These are phyloP conservation scores for Empis stercorea DNA, from an alignment of 2,888 invertebrate species.

Conservation along the genomic window DNA sequence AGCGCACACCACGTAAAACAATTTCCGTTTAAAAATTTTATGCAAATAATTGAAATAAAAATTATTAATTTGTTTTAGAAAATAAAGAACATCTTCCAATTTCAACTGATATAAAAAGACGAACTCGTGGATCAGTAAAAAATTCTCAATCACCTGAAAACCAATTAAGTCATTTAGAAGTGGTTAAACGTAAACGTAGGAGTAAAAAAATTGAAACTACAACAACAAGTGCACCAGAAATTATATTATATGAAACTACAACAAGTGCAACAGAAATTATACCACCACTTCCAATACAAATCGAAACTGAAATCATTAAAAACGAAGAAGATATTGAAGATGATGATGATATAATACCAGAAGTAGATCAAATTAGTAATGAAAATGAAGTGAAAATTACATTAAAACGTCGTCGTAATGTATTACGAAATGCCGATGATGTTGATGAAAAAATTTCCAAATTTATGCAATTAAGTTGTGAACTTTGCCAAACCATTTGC, in stretches of 20 bases:
- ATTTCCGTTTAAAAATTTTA: no score
- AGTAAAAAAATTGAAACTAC: neutral
- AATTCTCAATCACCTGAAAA: neutral
- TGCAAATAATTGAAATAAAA: no score
- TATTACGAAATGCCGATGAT: conserved; percentile 17
- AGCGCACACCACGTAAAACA: no score
- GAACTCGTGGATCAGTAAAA: neutral
- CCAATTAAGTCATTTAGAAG: no score
- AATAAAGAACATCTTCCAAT: neutral
- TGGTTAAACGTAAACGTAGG: neutral
- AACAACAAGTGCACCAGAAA: neutral
- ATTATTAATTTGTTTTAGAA: no score
- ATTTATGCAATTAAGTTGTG: conserved; percentile 29
- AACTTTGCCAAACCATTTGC: conserved; percentile 22
- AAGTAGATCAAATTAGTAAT: neutral
- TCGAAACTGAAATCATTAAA: neutral
- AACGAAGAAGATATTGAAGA: no score
- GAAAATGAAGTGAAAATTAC: neutral
- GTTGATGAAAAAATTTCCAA: conserved; percentile 28
- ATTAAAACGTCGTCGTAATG: neutral
- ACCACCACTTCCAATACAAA: neutral
- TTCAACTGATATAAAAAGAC: neutral
- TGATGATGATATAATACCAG: no score
- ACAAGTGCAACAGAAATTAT: neutral
- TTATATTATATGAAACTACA: neutral